A percentile compares a stretch with the other conserved stretches of the same genome.
These are phyloP conservation scores for Dissostichus mawsoni DNA, from an alignment of 2,113 vertebrate genomes.

Conservation along the genomic window DNA sequence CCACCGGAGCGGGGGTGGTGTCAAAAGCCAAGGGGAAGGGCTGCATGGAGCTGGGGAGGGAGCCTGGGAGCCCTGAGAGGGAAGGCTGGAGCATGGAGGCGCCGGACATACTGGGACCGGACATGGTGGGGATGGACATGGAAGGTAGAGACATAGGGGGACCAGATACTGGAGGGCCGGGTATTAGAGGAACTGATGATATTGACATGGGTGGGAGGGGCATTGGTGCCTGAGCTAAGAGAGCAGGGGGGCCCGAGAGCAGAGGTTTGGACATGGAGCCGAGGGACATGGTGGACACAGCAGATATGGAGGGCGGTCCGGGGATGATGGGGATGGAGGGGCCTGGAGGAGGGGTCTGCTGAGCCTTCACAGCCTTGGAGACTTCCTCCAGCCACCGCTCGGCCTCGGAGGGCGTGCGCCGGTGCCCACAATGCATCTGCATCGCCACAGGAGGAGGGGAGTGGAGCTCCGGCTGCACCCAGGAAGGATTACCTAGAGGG, in stretches of 20 bases:
- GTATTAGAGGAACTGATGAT: constrained; percentile 77
- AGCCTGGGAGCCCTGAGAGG: constrained; percentile 72
- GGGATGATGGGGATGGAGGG: constrained; percentile 73
- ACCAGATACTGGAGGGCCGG: constrained; percentile 75
- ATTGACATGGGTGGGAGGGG: constrained; percentile 72
- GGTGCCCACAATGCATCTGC: constrained; percentile 84
- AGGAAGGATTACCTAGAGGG: constrained; percentile 68
- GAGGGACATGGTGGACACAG: constrained; percentile 60
- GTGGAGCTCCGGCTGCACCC: constrained; percentile 80
- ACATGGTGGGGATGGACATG: constrained; percentile 81
- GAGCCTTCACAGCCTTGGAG: constrained; percentile 87
- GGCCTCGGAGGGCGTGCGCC: constrained; percentile 91
- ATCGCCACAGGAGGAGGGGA: constrained; percentile 73
- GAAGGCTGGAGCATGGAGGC: constrained; percentile 73
- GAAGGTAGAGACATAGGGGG: constrained; percentile 79
- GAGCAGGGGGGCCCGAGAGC: constrained; percentile 52
- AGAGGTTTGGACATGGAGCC: constrained; percentile 66
- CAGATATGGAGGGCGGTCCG: constrained; percentile 68
- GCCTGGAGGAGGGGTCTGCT: constrained; percentile 82
- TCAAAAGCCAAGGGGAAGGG: constrained; percentile 86
- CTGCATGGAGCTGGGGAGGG: constrained; percentile 85
- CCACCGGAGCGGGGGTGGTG: constrained; percentile 79
- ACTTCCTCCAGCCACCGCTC: constrained; percentile 94
- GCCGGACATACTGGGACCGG: constrained; percentile 77
- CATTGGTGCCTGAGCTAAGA: constrained; percentile 56